Base-by-base conservation (phyloP, 2,113 vertebrate genomes). In the Microcebus lehilahytsara region DNA sequence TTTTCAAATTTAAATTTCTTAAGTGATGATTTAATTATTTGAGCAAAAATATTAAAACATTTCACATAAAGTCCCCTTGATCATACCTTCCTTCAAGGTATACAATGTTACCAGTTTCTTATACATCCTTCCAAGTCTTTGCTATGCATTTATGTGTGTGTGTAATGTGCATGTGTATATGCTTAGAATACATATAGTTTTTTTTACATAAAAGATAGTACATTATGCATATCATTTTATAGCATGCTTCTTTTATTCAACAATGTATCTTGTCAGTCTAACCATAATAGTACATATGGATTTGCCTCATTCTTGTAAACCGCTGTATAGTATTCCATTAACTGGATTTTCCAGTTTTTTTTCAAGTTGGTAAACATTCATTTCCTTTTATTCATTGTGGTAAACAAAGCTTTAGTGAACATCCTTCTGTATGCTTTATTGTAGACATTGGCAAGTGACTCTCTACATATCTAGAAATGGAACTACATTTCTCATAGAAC, bases 1-100 rank as follows among this genome's bases (percentile, higher is more conserved):
- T 93, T 58, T 97, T 85, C 8, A 77, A 86, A 66, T 92, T 53
- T n/a, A 79, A 91, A 77, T 9, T 42, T 84, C 20, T 42, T 49
- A 81, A 85, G 62, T 77, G 75, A 81, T 77, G 42, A 77, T 74
- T 96, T 34, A 66, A 67, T 89, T 77, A 25, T 92, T 37, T 89
- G 16, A 58, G 20, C 40, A 66, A 80, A 94, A 74, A 51, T 86
- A 42, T 92, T 78, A 84, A 86, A 95, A 40, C 6, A 84, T 86
- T 91, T 93, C 46, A 75, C 6, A 20, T 30, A 64, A 64, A 64
- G 62, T 64, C 13, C 27, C 16, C 34, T 87, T 87, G 40, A 88
- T 8, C 12, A 20, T 72, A 5, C 42, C 58, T 85, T 78, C 60
- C 49, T 60, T 94, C 46, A 23, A 66, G 34, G 17, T 51, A 78